A percentile compares a stretch with the other conserved stretches of the same genome.
These are phyloP conservation scores for Apotomis capreana DNA, from an alignment of 2,888 invertebrate genomes.

Conservation along the genomic window DNA sequence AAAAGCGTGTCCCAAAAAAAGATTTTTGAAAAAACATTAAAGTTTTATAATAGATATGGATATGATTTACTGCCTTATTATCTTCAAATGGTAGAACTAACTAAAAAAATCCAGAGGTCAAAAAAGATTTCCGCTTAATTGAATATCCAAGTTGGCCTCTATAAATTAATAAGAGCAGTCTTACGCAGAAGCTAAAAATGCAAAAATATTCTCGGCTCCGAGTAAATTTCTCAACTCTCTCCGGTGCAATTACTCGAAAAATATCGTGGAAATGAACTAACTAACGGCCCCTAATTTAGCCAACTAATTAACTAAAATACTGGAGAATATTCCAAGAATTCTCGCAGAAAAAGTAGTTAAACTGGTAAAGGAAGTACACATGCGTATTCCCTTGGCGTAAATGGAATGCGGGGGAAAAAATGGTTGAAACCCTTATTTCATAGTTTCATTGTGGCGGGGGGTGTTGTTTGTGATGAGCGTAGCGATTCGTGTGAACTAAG, in stretches of 20 bases:
- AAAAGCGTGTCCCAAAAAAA: too few species aligned
- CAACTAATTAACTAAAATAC: constrained; percentile 50
- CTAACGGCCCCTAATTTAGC: constrained; percentile 47
- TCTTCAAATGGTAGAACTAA: too few species aligned
- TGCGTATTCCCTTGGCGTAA: constrained; percentile 52
- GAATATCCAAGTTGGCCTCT: constrained; percentile 8
- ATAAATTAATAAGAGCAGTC: constrained; percentile 29
- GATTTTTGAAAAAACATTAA: too few species aligned
- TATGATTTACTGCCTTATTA: too few species aligned
- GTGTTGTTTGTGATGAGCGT: background rate
- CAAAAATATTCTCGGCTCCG: constrained; percentile 15
- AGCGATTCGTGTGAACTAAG: background rate
- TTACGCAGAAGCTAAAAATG: constrained; percentile 24
- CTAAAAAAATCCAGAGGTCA: background rate
- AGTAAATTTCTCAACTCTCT: constrained; percentile 32
- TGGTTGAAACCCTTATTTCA: constrained; percentile 45
- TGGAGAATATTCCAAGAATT: constrained; percentile 45
- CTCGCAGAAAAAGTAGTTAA: constrained; percentile 42
- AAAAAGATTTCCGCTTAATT: constrained; percentile 1
- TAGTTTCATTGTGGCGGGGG: constrained; percentile 29
- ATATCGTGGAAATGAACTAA: constrained; percentile 39
- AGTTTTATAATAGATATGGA: too few species aligned
- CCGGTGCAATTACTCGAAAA: constrained; percentile 35
- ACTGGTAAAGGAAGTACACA: constrained; percentile 52
- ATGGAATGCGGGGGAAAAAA: constrained; percentile 52